Conservation (phyloP, 2,113 vertebrate species). For the Ceyx margarethae region DNA sequence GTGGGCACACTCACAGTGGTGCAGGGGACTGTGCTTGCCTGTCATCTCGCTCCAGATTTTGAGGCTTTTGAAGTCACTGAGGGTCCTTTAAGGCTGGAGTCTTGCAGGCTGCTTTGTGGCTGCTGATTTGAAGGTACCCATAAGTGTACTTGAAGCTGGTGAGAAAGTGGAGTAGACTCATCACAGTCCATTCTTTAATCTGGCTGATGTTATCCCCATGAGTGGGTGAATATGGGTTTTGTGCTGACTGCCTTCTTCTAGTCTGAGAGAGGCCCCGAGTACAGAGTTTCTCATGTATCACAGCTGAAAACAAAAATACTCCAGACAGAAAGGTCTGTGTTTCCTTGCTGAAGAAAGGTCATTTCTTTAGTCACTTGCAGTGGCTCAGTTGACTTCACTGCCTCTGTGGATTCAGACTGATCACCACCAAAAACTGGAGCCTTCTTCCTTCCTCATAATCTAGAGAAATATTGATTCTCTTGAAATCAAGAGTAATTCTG, state of each 20-base stretch:
- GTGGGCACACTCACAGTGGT: fast-evolving
- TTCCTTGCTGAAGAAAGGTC: conserved; percentile 7
- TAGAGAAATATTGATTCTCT: conserved; percentile 6
- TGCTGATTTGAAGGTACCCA: background rate
- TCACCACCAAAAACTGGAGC: background rate
- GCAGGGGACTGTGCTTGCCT: background rate
- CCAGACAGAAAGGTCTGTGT: conserved; percentile 48
- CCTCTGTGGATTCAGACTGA: background rate
- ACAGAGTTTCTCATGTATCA: background rate
- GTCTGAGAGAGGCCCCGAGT: background rate
- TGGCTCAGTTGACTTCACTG: background rate
- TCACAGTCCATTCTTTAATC: fast-evolving
- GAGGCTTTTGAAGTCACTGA: background rate
- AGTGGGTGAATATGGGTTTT: background rate
- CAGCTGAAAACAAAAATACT: conserved; percentile 4
- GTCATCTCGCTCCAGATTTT: background rate
- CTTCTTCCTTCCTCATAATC: background rate
- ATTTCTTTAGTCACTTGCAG: background rate
- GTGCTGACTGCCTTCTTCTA: background rate
- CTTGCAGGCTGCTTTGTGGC: background rate
- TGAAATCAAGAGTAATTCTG: background rate
- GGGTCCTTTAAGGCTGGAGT: background rate
- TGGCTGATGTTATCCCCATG: background rate
- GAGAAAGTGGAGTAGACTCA: background rate
- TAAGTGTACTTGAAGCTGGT: conserved; percentile 14